Percentiles rank a stretch among this genome's conserved stretches.
phyloP scores from a whole-genome alignment of 1,140 invertebrate species.

The Drosophila albomicans region DNA sequence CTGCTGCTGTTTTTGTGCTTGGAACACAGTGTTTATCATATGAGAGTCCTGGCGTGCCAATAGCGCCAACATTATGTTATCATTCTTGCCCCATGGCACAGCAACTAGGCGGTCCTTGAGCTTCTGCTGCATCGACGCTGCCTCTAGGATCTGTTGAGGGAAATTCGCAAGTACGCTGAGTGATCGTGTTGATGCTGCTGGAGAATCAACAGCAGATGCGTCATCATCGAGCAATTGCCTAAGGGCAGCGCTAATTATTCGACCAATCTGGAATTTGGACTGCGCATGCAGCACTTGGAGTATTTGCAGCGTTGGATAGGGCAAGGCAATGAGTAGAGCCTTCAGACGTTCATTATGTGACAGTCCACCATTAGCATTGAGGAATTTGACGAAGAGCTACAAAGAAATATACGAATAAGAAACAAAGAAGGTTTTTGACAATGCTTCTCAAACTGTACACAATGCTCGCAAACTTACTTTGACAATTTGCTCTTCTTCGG shows the following conservation, averaged over 20 bases:
- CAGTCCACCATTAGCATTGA: slow-evolving; percentile 35
- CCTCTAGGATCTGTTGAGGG: slow-evolving; percentile 52
- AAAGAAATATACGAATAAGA: not conserved
- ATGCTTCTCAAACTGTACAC: not conserved
- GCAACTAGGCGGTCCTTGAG: slow-evolving; percentile 31
- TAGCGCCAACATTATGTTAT: slow-evolving; percentile 53
- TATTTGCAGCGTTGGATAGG: slow-evolving; percentile 65
- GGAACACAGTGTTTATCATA: slow-evolving; percentile 45
- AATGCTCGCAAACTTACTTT: slow-evolving; percentile 33
- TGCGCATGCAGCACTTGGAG: slow-evolving; percentile 38
- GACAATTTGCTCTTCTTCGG: slow-evolving; percentile 43
- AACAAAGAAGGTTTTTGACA: slow-evolving; percentile 5
- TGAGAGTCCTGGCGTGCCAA: slow-evolving; percentile 50
- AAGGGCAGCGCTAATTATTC: slow-evolving; percentile 49
- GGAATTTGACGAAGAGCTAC: slow-evolving; percentile 53
- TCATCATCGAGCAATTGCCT: slow-evolving; percentile 57
- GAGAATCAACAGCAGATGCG: not conserved
- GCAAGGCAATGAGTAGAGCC: slow-evolving; percentile 18
- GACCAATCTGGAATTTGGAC: slow-evolving; percentile 56
- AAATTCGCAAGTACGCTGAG: slow-evolving; percentile 71
- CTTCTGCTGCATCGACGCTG: slow-evolving; percentile 44
- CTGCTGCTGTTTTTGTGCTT: slow-evolving; percentile 23
- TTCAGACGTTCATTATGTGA: slow-evolving; percentile 36
- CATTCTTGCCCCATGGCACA: slow-evolving; percentile 33
- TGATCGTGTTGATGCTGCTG: slow-evolving; percentile 28